These are phyloP conservation scores for Nycteola revayana DNA, from an alignment of 2,888 invertebrate species.

Conservation along the genomic window DNA sequence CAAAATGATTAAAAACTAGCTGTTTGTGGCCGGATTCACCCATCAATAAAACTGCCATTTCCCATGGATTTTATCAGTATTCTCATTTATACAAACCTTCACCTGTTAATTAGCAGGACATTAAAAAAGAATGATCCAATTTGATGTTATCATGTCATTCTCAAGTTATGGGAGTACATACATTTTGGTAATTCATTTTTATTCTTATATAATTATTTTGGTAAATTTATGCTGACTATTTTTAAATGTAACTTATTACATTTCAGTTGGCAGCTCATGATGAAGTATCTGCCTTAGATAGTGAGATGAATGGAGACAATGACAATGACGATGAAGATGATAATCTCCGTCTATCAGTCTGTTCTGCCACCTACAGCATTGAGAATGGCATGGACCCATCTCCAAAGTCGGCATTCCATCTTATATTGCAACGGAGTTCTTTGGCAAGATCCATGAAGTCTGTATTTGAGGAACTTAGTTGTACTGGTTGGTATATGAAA, in stretches of 20 bases:
- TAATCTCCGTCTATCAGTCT: slow-evolving; percentile 60
- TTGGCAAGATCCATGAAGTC: slow-evolving; percentile 92
- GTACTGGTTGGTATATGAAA: slow-evolving; percentile 77
- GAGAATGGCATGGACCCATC: slow-evolving; percentile 44
- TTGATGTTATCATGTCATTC: too few species aligned
- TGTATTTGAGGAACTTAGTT: slow-evolving; percentile 89
- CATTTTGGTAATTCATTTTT: too few species aligned
- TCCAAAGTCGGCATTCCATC: slow-evolving; percentile 87
- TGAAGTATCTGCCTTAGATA: slow-evolving; percentile 78
- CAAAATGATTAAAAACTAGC: too few species aligned
- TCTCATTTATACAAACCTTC: too few species aligned
- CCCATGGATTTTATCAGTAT: too few species aligned
- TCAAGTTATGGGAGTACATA: too few species aligned
- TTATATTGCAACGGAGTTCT: slow-evolving; percentile 90
- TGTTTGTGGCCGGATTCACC: too few species aligned
- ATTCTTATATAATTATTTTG: too few species aligned
- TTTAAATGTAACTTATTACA: not conserved
- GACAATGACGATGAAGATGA: slow-evolving; percentile 73
- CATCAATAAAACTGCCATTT: too few species aligned
- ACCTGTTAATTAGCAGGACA: too few species aligned
- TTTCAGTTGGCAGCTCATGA: slow-evolving; percentile 80
- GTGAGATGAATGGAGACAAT: slow-evolving; percentile 67
- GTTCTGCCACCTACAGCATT: slow-evolving; percentile 54
- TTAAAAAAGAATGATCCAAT: too few species aligned
- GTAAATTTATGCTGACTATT: not conserved